Evolutionary conservation across 2,797 vertebrate species (phyloP), one percentile per base, ranked within the genome.

Genomic region (Gymnothorax javanicus): DNA sequence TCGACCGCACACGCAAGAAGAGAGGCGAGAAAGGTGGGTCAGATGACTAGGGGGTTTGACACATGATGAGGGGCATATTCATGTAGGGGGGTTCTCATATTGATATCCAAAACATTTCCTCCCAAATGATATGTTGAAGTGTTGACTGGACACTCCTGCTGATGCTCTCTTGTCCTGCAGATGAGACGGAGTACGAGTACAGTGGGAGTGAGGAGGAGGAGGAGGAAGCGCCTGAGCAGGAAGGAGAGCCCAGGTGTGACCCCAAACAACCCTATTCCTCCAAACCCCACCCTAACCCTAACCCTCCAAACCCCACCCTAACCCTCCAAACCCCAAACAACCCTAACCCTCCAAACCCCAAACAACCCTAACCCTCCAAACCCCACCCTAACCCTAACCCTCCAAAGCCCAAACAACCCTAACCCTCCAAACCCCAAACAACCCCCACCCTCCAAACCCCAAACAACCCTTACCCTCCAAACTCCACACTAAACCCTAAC

Each of bases 121-220:
- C 33, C 33, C 33, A 43, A 43, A 43, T 43, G 33, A 43, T 43
- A 43, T 75, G 71, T 7, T 4, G 75, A n/a, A 54, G 23, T 2
- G 20, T 52, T 52, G 75, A 0, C 4, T 17, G 50, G 20, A 54
- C 15, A 7, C 54, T 79, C 20, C 62, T 20, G 1, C 2, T 7
- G 8, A 52, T 79, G 50, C 20, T 52, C 8, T 79, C 54, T 3
- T 52, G 7, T 60, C 64, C 85, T 85, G 33, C 75, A 97, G 96
- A 97, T 94, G 96, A 97, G 89, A 97, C 96, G 0, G 96, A 97
- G 67, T 97, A 97, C 86, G 96, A 97, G 89, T 97, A 97, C 86
- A 97, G 96, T 88, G 96, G 96, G 90, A 97, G 96, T 91, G 96
- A 97, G 89, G 96, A 97, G 87, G 96, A 97, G 77, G 96, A 97